Evolutionary conservation across 1,140 invertebrate species (phyloP).

Genomic region (Pseudachorutes palmiensis): DNA sequence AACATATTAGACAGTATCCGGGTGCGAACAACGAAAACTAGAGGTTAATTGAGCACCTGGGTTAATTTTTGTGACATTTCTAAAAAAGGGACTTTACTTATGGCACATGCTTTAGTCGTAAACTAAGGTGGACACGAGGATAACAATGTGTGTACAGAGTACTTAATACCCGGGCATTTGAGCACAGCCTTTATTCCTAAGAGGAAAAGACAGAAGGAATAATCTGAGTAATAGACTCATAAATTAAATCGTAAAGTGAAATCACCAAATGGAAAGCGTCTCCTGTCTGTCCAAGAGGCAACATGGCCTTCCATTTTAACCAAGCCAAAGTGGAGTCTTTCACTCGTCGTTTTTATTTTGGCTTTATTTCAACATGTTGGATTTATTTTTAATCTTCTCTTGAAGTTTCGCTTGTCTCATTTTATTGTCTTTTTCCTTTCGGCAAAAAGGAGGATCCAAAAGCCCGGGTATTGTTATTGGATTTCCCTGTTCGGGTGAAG

Average conservation of each 20-base stretch:
- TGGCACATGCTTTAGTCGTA: no score
- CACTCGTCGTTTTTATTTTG: background rate
- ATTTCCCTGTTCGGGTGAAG: constrained; percentile 3
- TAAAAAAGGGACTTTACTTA: no score
- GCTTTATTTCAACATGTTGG: constrained; percentile 11
- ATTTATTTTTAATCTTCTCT: constrained; percentile 13
- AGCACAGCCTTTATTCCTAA: background rate
- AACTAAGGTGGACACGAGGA: background rate
- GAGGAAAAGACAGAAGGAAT: background rate
- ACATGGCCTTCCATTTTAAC: no score
- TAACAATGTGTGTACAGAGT: background rate
- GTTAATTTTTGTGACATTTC: no score
- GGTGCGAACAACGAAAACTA: no score
- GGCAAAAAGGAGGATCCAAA: background rate
- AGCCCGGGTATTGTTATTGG: constrained; percentile 1
- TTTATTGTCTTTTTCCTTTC: constrained; percentile 5
- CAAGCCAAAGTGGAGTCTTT: background rate
- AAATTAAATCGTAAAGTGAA: background rate
- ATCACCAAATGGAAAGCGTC: background rate
- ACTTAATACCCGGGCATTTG: background rate
- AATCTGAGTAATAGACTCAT: background rate
- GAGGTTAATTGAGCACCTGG: no score
- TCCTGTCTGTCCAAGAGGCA: background rate
- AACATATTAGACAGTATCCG: no score
- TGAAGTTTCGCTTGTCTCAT: constrained; percentile 3